These are phyloP conservation scores for Camponotus fellah DNA, from an alignment of 2,888 invertebrate genomes.

Conservation along the genomic window DNA sequence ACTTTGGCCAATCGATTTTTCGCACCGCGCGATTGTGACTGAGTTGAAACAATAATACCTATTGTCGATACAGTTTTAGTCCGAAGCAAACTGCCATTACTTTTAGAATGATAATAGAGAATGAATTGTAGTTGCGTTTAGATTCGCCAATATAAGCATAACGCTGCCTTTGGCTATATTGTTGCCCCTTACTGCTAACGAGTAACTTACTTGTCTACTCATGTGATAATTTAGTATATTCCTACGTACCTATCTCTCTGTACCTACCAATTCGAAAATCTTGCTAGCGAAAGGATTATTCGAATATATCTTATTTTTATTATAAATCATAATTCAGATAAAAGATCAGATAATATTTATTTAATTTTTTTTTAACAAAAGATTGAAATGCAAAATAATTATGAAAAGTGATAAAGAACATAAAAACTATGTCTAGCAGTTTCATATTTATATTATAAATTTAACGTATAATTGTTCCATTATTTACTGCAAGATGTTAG, in stretches of 20 bases:
- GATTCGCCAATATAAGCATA: constrained; percentile 79
- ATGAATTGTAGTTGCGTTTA: constrained; percentile 73
- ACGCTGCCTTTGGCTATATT: constrained; percentile 85
- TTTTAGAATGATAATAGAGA: constrained; percentile 42
- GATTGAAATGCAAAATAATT: neutral
- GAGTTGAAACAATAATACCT: constrained; percentile 54
- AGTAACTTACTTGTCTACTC: constrained; percentile 84
- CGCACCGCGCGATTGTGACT: constrained; percentile 45
- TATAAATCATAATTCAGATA: constrained; percentile 11
- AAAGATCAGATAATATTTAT: neutral
- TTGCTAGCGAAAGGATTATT: constrained; percentile 67
- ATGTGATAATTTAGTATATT: constrained; percentile 85
- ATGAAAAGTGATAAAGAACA: neutral
- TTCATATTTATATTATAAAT: constrained; percentile 5
- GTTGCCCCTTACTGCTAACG: constrained; percentile 84
- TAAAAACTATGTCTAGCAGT: neutral
- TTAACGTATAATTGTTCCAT: neutral
- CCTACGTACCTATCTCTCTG: constrained; percentile 82
- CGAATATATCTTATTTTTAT: constrained; percentile 16
- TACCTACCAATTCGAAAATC: constrained; percentile 72
- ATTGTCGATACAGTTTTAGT: constrained; percentile 34
- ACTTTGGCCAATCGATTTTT: constrained; percentile 43
- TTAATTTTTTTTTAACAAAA: constrained; percentile 6
- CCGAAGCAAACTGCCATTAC: constrained; percentile 51
- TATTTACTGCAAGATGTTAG: constrained; percentile 12